Conservation (phyloP, 1,140 invertebrate species). For the Hormaphis cornu region DNA sequence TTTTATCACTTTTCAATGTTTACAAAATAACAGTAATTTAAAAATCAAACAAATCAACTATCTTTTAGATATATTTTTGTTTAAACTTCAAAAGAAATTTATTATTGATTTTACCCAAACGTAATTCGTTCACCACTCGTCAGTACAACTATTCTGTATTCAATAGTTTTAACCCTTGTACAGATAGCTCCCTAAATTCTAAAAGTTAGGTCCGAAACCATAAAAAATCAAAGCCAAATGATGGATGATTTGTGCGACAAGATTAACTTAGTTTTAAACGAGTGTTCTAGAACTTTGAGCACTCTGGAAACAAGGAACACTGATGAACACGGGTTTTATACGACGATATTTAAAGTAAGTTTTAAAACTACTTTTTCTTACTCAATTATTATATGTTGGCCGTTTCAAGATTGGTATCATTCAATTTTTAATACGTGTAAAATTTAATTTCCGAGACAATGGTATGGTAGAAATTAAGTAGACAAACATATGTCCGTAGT, state of each 20-base stretch:
- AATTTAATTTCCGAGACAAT: not conserved
- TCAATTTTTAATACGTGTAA: not conserved
- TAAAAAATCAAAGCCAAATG: no score
- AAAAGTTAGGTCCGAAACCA: no score
- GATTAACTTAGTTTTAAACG: slow-evolving; percentile 16
- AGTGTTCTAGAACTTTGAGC: not conserved
- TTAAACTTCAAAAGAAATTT: no score
- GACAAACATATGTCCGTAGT: not conserved
- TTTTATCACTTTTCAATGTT: no score
- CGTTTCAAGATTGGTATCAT: not conserved
- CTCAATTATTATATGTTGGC: not conserved
- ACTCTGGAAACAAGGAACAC: not conserved
- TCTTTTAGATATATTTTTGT: no score
- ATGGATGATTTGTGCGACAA: slow-evolving; percentile 1
- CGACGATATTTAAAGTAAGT: slow-evolving; percentile 9
- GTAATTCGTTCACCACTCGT: no score
- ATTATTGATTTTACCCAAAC: no score
- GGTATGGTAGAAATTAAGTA: not conserved
- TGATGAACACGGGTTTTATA: not conserved
- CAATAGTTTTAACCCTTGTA: no score
- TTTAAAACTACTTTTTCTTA: not conserved
- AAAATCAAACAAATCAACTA: no score
- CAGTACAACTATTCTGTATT: no score
- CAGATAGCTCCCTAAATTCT: no score
- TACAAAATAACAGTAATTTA: no score